phyloP scores from a whole-genome alignment of 2,797 vertebrate genomes.

The Fistularia commersonii region DNA sequence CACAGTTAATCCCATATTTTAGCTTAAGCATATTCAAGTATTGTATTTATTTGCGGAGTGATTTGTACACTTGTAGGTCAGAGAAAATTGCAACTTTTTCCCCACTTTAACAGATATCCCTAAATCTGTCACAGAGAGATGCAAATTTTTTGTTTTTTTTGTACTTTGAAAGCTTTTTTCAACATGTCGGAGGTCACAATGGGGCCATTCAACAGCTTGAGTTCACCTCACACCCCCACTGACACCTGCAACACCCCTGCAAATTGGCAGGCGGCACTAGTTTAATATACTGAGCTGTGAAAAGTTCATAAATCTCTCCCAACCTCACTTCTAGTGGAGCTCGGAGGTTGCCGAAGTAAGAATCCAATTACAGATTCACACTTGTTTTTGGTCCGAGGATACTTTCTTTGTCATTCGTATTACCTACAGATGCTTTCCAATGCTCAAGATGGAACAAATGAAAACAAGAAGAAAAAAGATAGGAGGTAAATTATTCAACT shows the following conservation, averaged over 20 bases:
- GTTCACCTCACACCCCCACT: constrained; percentile 65
- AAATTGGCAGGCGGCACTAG: constrained; percentile 65
- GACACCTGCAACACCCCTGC: constrained; percentile 72
- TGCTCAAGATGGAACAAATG: too few relatives aligned
- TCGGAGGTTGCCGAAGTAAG: constrained; percentile 24
- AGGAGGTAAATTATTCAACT: too few relatives aligned
- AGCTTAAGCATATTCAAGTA: too few relatives aligned
- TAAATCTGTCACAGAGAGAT: constrained; percentile 3
- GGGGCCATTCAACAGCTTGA: constrained; percentile 61
- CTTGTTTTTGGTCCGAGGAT: too few relatives aligned
- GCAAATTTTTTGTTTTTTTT: constrained; percentile 14
- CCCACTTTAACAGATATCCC: constrained; percentile 5
- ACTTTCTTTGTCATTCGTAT: too few relatives aligned
- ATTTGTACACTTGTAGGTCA: too few relatives aligned
- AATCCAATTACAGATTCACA: too few relatives aligned
- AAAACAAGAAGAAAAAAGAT: too few relatives aligned
- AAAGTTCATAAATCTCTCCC: constrained; percentile 71
- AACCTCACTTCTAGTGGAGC: constrained; percentile 50
- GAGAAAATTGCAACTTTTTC: not conserved
- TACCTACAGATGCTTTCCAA: too few relatives aligned
- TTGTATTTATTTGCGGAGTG: too few relatives aligned
- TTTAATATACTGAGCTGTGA: constrained; percentile 70
- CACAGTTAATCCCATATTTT: too few relatives aligned
- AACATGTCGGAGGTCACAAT: constrained; percentile 59
- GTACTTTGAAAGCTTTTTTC: constrained; percentile 8